phyloP scores from a whole-genome alignment of 2,797 vertebrate genomes.

The Coreius guichenoti region DNA sequence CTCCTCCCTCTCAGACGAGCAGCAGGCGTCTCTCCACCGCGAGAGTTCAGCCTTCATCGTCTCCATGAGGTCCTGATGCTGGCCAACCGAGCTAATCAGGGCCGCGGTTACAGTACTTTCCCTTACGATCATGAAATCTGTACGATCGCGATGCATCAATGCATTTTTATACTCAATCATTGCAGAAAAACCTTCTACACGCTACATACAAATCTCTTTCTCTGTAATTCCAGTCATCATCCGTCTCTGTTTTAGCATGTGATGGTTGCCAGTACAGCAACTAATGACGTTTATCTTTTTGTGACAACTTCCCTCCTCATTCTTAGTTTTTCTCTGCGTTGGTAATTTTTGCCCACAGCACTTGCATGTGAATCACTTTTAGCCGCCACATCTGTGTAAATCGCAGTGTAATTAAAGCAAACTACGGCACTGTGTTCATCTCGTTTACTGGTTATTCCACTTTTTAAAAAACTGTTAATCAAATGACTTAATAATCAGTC shows the following conservation, averaged over 20 bases:
- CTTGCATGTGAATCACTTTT: conserved; percentile 79
- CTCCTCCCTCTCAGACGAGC: conserved; percentile 9
- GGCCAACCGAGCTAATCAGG: background rate
- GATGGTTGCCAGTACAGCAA: conserved; percentile 21
- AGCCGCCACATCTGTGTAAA: conserved; percentile 71
- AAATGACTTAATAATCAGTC: conserved; percentile 34
- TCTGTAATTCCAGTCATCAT: conserved; percentile 40
- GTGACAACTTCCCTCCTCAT: conserved; percentile 47
- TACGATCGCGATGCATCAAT: background rate
- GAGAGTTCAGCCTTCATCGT: too few species aligned
- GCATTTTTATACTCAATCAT: background rate
- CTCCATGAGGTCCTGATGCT: background rate
- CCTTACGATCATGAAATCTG: background rate
- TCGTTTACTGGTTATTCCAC: conserved; percentile 40
- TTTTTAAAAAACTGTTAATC: conserved; percentile 8
- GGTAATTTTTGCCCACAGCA: conserved; percentile 78
- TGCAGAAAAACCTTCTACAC: background rate
- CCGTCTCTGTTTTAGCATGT: background rate
- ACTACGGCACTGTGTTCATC: conserved; percentile 60
- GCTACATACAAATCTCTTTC: background rate
- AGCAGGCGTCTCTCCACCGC: conserved; percentile 24
- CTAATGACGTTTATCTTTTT: conserved; percentile 46
- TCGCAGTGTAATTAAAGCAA: conserved; percentile 80
- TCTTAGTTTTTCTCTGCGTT: conserved; percentile 30
- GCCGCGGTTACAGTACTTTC: background rate